Evolutionary conservation across 2,797 vertebrate species (phyloP).

Genomic region (Protonibea diacanthus): DNA sequence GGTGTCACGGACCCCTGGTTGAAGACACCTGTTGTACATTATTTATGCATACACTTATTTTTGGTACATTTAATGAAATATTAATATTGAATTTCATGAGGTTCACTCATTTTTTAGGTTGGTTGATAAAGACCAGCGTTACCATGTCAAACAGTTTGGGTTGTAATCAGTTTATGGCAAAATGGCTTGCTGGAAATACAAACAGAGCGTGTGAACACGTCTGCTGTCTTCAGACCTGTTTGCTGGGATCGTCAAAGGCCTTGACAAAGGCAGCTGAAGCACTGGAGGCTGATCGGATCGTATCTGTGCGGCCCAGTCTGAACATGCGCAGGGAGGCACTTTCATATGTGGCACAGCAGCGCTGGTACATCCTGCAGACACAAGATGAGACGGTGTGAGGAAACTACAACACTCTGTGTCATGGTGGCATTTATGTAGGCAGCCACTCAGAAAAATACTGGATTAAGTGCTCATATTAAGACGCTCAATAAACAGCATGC

Average conservation of each 20-base stretch:
- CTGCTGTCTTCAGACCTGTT: slow-evolving; percentile 76
- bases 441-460: background rate
- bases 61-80: too few species aligned
- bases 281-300: slow-evolving; percentile 91
- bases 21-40: too few species aligned
- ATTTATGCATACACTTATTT: too few species aligned
- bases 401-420: background rate
- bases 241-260: slow-evolving; percentile 86
- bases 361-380: slow-evolving; percentile 86
- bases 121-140: background rate
- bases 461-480: too few species aligned
- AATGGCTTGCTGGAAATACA: background rate
- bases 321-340: slow-evolving; percentile 94
- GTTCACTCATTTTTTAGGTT: background rate
- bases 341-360: slow-evolving; percentile 91
- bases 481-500: too few species aligned
- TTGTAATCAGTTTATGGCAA: background rate
- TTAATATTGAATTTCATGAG: too few species aligned
- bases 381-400: background rate
- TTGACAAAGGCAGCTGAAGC: slow-evolving; percentile 88
- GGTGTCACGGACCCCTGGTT: too few species aligned
- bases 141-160: background rate
- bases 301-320: slow-evolving; percentile 93
- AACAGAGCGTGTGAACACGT: background rate
- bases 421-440: background rate